These are phyloP conservation scores for Ceuthmochares aereus DNA, from an alignment of 2,113 vertebrate species.

Conservation along the genomic window DNA sequence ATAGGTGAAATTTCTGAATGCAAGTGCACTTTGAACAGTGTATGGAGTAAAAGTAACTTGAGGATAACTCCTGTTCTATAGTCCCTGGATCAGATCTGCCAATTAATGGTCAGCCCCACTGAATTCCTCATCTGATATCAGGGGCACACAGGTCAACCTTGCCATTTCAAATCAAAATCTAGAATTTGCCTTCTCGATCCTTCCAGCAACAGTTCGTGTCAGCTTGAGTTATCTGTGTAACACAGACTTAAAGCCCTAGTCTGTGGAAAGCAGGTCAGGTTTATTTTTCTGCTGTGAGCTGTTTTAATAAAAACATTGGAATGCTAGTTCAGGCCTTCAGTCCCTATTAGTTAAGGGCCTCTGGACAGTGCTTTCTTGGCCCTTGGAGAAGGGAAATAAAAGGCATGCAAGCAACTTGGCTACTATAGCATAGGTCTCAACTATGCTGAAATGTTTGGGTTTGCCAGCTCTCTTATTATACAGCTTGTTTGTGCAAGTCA, in stretches of 20 bases:
- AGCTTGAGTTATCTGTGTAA: conserved; percentile 43
- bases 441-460: conserved; percentile 8
- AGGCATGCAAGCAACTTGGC: background rate
- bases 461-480: conserved; percentile 28
- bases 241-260: background rate
- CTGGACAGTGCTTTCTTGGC: conserved; percentile 3
- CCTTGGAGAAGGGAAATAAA: background rate
- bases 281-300: conserved; percentile 39
- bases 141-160: background rate
- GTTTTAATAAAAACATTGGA: conserved; percentile 37
- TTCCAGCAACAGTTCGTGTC: conserved; percentile 15
- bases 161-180: conserved; percentile 17
- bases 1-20: background rate
- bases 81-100: background rate
- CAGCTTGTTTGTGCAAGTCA: conserved; percentile 42
- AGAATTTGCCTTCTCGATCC: background rate
- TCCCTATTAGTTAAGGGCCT: conserved; percentile 14
- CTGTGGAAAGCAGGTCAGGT: conserved; percentile 15
- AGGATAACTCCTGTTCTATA: background rate
- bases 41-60: background rate
- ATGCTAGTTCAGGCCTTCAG: conserved; percentile 35
- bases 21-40: background rate
- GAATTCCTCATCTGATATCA: background rate
- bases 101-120: background rate
- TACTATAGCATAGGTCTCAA: background rate